A percentile compares a stretch with the other conserved stretches of the same genome.
phyloP scores from a whole-genome alignment of 2,888 invertebrate genomes.

The Pseudanteris insignis region DNA sequence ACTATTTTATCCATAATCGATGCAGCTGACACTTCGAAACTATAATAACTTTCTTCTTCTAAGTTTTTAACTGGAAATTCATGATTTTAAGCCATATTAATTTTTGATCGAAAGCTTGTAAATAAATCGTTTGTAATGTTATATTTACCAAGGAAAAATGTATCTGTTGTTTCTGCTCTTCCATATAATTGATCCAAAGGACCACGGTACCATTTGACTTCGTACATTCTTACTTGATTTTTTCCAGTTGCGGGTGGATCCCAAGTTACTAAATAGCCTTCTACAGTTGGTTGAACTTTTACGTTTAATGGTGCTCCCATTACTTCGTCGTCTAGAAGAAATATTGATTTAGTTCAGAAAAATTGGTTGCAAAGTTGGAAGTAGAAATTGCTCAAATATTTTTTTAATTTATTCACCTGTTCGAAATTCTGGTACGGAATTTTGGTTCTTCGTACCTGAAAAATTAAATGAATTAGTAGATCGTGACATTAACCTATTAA shows the following conservation, averaged over 20 bases:
- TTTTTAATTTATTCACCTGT: too few relatives aligned
- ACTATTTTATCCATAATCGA: slow-evolving; percentile 71
- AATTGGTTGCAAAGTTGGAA: too few relatives aligned
- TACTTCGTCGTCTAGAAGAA: slow-evolving; percentile 59
- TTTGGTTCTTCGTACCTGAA: slow-evolving; percentile 14
- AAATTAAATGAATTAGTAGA: background rate
- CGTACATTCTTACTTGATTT: slow-evolving; percentile 72
- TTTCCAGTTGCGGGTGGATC: slow-evolving; percentile 72
- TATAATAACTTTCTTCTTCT: slow-evolving; percentile 78
- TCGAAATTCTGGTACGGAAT: slow-evolving; percentile 18
- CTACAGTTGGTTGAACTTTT: slow-evolving; percentile 75
- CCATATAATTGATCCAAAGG: slow-evolving; percentile 73
- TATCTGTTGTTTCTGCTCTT: slow-evolving; percentile 76
- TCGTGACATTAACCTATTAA: too few relatives aligned
- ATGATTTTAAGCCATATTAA: too few relatives aligned
- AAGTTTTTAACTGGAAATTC: slow-evolving; percentile 72
- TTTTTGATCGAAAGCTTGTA: too few relatives aligned
- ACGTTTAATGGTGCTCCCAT: slow-evolving; percentile 76
- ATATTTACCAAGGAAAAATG: slow-evolving; percentile 70
- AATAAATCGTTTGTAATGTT: too few relatives aligned
- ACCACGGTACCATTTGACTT: slow-evolving; percentile 77
- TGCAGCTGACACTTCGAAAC: slow-evolving; percentile 78
- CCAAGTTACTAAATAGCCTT: slow-evolving; percentile 83
- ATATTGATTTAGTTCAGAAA: too few relatives aligned
- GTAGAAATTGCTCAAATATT: too few relatives aligned